Conservation (phyloP, 2,888 invertebrate species). For the Limnephilus lunatus region DNA sequence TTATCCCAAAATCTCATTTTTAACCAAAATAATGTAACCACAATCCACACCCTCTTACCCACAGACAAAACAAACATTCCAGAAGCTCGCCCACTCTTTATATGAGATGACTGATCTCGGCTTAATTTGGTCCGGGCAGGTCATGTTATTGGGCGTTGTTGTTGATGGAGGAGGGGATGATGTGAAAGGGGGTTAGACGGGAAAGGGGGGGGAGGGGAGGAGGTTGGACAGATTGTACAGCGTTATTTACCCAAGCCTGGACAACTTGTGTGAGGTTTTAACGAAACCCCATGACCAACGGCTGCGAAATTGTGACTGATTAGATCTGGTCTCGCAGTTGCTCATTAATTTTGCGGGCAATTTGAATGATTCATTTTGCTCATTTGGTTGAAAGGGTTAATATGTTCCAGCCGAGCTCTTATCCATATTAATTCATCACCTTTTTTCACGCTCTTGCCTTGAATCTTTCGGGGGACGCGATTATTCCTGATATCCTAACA, state of each 20-base stretch:
- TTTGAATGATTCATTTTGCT: not conserved
- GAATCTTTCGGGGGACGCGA: not conserved
- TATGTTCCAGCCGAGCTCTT: not conserved
- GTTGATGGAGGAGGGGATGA: not conserved
- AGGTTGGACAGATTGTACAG: not conserved
- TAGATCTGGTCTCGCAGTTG: not conserved
- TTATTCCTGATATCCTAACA: not conserved
- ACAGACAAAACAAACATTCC: not conserved
- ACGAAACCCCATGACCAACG: not conserved
- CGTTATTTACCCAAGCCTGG: not conserved
- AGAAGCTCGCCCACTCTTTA: not conserved
- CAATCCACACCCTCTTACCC: not conserved
- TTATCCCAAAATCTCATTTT: not conserved
- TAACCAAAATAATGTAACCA: not conserved
- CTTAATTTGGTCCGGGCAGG: not conserved
- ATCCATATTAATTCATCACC: not conserved
- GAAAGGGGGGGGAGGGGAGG: not conserved
- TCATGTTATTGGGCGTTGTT: not conserved
- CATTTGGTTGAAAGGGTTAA: not conserved
- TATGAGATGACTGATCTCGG: not conserved
- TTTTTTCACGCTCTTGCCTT: not conserved
- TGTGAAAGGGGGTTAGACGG: no score
- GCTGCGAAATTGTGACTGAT: conserved; percentile 8
- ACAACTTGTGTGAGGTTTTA: conserved; percentile 17
- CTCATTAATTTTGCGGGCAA: not conserved